phyloP scores from a whole-genome alignment of 1,140 invertebrate genomes.

The Odontomachus brunneus region DNA sequence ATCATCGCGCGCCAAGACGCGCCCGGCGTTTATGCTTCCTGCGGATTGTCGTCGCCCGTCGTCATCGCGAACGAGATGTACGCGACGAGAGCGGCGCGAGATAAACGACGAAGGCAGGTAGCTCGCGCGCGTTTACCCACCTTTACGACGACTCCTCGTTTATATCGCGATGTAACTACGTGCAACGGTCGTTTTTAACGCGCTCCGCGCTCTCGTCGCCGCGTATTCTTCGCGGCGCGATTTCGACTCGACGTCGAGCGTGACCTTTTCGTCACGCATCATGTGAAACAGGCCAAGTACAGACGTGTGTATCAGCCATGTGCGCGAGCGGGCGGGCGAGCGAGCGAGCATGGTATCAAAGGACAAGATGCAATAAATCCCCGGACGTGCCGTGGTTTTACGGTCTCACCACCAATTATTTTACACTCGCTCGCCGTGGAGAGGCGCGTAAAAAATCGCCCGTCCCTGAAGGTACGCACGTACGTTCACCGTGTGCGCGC shows the following conservation, averaged over 20 bases:
- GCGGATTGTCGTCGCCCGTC: conserved; percentile 50
- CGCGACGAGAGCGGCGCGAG: neutral
- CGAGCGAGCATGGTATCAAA: neutral
- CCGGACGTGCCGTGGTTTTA: conserved; percentile 14
- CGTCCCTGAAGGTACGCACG: neutral
- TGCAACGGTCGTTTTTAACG: conserved; percentile 35
- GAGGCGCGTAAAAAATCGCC: neutral
- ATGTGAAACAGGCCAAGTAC: conserved; percentile 35
- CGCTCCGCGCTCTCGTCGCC: neutral
- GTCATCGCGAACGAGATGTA: conserved; percentile 49
- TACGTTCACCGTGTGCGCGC: neutral
- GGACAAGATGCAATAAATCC: conserved; percentile 43
- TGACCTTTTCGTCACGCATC: conserved; percentile 48
- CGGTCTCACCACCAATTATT: conserved; percentile 15
- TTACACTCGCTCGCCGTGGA: neutral
- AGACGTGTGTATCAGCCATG: conserved; percentile 4
- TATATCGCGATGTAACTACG: conserved; percentile 53
- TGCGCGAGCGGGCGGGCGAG: too few species aligned
- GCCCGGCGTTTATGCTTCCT: conserved; percentile 40
- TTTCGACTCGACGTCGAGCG: conserved; percentile 18
- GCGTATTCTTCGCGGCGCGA: neutral
- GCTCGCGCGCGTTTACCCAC: neutral
- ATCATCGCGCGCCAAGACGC: conserved; percentile 11
- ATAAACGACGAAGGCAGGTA: conserved; percentile 5
- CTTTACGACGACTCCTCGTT: conserved; percentile 40